Evolutionary conservation across 1,140 invertebrate genomes (phyloP).

Genomic region (Adelges cooleyi): DNA sequence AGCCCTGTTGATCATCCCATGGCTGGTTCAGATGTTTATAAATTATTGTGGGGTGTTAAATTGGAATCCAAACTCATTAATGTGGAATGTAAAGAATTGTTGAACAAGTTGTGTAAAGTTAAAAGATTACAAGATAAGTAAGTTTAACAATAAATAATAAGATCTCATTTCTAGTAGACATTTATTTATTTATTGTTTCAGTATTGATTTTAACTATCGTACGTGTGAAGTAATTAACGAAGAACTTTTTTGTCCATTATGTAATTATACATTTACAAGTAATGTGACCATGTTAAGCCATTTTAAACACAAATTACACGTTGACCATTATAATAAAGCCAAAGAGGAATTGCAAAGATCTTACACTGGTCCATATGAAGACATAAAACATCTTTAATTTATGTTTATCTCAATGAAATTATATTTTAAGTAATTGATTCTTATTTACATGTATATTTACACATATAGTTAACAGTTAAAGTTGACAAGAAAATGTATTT

Average conservation of each 20-base stretch:
- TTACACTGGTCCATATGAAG: not conserved
- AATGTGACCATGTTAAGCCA: not conserved
- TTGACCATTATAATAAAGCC: not conserved
- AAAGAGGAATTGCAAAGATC: not conserved
- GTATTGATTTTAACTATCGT: not conserved
- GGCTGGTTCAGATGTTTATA: slow-evolving; percentile 24
- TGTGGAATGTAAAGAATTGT: not conserved
- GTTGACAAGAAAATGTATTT: no score
- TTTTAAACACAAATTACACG: not conserved
- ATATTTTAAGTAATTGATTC: no score
- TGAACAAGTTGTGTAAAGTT: slow-evolving; percentile 11
- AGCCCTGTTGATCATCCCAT: slow-evolving; percentile 9
- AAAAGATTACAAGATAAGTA: slow-evolving; percentile 17
- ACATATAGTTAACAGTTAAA: no score
- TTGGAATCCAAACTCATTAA: not conserved
- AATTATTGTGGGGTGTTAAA: not conserved
- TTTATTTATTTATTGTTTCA: not conserved
- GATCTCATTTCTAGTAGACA: not conserved
- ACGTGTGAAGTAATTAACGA: not conserved
- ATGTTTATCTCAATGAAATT: no score
- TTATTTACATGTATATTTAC: no score
- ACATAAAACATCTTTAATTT: slow-evolving; percentile 8
- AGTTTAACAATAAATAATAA: no score
- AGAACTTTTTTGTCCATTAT: slow-evolving; percentile 12
- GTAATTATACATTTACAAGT: not conserved